Conservation (phyloP, 1,140 invertebrate genomes). For the Acyrthosiphon pisum region DNA sequence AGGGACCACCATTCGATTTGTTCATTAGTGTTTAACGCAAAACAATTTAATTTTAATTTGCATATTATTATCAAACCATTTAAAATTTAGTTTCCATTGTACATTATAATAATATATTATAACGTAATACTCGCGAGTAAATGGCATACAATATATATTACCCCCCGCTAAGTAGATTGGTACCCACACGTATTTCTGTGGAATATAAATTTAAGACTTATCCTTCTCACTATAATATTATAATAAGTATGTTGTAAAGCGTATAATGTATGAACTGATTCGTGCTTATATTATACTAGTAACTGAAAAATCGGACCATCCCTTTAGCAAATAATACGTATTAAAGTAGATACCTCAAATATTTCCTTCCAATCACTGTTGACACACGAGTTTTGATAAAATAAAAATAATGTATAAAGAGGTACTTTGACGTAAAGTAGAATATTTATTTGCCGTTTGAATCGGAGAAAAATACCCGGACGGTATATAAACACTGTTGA, state of each 20-base stretch:
- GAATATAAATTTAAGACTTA: neutral
- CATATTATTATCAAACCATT: neutral
- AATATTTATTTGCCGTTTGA: neutral
- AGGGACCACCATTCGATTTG: neutral
- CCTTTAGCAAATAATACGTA: neutral
- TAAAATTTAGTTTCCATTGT: neutral
- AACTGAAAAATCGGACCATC: neutral
- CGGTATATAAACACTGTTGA: neutral
- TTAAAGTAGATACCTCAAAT: neutral
- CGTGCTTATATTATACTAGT: neutral
- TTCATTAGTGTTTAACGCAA: neutral
- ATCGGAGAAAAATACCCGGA: neutral
- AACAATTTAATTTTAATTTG: neutral
- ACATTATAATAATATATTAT: neutral
- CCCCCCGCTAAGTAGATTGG: rapidly evolving
- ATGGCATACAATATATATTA: neutral
- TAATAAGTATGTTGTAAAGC: neutral
- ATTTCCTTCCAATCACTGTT: neutral
- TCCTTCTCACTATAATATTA: too few species aligned
- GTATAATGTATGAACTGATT: neutral
- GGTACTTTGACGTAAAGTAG: neutral
- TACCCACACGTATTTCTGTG: neutral
- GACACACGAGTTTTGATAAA: neutral
- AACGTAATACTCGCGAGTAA: neutral
- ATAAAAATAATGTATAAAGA: neutral